Base-by-base conservation (phyloP, 2,888 invertebrate genomes). In the Smittia aterrima region DNA sequence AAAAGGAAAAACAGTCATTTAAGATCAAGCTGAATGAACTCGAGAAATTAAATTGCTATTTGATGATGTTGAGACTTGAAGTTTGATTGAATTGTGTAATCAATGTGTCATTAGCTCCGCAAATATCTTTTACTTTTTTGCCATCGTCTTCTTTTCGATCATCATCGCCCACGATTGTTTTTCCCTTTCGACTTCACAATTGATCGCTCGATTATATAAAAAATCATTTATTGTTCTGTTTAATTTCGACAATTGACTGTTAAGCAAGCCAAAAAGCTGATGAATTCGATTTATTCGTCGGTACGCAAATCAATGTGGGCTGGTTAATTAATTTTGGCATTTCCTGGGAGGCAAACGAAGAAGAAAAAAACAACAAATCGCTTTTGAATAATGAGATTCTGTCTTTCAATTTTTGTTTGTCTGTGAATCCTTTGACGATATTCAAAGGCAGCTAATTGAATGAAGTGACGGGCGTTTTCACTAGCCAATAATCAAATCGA, bases 341-440 rank as follows among this genome's bases (percentile, higher is more conserved):
- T 72, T 72, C 72, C 72, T 72, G 72, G 32, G 24, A 54, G 58
- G 18, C 53, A 18, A n/a, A n/a, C n/a, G n/a, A n/a, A n/a, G n/a
- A n/a, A n/a, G n/a, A n/a, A n/a, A n/a, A n/a, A 32, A 47, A 20
- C 20, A 47, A 41, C 22, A 41, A 68, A 20, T 25, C 41, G 24
- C 27, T 66, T 11, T 47, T 47, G 47, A n/a, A 47, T 32, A 32
- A 32, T 32, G 32, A 32, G 32, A 32, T 32, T 32, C 32, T 32
- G 32, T 32, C 32, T 32, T 32, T 32, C 32, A 32, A 32, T 32
- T 47, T 47, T 3, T 18, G 53, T 47, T 11, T 16, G 18, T n/a
- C n/a, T 16, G 53, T 11, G 53, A 47, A 47, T 47, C 53, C 3
- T 13, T 47, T 9, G 32, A 32, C 9, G 9, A 3, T 6, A 32